phyloP scores from a whole-genome alignment of 2,113 vertebrate species.

The Saccopteryx bilineata region DNA sequence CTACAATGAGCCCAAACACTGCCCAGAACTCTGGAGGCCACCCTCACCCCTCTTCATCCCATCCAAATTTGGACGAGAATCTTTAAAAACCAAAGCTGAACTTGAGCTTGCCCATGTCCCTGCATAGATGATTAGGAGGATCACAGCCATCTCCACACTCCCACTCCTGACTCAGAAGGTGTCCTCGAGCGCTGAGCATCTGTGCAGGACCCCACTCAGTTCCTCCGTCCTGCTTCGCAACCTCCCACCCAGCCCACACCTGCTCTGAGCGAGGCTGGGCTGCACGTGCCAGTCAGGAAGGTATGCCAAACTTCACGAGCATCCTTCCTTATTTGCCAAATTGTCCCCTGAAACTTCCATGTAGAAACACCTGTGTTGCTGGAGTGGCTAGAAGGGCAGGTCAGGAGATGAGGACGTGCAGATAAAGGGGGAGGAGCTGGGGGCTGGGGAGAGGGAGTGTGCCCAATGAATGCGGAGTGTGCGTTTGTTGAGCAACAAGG shows the following conservation, averaged over 20 bases:
- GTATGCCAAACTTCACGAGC: neutral
- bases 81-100: neutral
- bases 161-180: neutral
- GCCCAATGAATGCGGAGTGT: neutral
- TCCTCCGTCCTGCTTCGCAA: too few relatives aligned
- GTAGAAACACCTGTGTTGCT: neutral
- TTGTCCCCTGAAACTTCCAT: neutral
- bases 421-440: neutral
- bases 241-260: neutral
- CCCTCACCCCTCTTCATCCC: neutral
- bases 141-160: neutral
- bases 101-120: neutral
- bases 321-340: neutral
- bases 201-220: neutral
- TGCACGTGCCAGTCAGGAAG: neutral
- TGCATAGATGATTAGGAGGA: neutral
- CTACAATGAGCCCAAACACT: neutral
- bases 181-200: neutral
- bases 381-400: neutral
- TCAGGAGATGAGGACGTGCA: accelerated
- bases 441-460: too few relatives aligned
- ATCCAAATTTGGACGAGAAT: neutral
- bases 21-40: neutral
- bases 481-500: neutral
- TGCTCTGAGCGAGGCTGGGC: neutral